phyloP scores from a whole-genome alignment of 2,113 vertebrate species.

The Dromas ardeola region DNA sequence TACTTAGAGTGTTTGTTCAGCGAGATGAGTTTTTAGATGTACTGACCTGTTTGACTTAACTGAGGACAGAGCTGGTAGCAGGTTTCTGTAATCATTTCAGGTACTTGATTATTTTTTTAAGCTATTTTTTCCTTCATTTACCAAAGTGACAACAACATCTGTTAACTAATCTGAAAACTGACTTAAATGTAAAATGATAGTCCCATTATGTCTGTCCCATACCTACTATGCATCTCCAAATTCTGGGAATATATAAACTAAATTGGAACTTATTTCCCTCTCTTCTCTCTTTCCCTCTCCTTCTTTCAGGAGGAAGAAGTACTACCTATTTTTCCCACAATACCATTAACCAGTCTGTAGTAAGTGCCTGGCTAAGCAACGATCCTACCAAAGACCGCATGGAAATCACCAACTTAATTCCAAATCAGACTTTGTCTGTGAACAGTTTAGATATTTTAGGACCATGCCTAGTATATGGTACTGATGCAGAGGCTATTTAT shows the following conservation, averaged over 20 bases:
- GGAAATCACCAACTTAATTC: constrained; percentile 92
- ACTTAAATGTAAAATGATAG: neutral
- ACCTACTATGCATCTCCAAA: neutral
- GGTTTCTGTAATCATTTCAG: neutral
- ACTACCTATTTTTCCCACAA: constrained; percentile 83
- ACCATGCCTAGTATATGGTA: constrained; percentile 94
- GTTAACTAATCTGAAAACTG: neutral
- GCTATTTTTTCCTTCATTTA: neutral
- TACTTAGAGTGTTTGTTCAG: neutral
- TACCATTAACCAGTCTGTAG: constrained; percentile 80
- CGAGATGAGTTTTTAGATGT: neutral
- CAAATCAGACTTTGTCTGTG: constrained; percentile 89
- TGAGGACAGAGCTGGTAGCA: neutral
- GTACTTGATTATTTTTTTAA: neutral
- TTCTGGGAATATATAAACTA: neutral
- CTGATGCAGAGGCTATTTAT: constrained; percentile 93
- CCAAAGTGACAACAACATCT: neutral
- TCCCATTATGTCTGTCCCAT: neutral
- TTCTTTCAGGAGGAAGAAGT: constrained; percentile 85
- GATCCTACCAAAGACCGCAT: constrained; percentile 90
- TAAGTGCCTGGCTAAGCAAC: constrained; percentile 88
- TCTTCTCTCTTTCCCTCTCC: neutral
- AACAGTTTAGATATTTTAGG: constrained; percentile 94
- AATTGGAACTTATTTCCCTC: neutral
- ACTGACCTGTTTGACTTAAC: neutral